Conservation (phyloP, 2,888 invertebrate genomes). For the Phalangium opilio region DNA sequence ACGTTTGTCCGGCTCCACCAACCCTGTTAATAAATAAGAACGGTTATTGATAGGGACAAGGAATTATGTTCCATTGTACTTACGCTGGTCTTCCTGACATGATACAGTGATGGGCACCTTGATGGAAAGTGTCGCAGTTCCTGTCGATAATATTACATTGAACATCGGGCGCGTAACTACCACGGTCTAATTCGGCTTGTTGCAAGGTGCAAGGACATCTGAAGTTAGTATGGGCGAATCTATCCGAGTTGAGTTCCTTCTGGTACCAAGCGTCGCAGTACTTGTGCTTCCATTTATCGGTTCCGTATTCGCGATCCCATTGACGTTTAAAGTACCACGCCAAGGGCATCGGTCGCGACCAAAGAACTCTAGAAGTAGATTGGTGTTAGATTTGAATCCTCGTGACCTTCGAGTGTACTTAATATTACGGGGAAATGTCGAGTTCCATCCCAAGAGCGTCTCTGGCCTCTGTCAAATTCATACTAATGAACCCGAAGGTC, state of each 20-base stretch:
- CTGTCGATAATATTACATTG: constrained; percentile 55
- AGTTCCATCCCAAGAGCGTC: neutral
- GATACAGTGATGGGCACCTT: constrained; percentile 82
- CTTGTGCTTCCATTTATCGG: constrained; percentile 52
- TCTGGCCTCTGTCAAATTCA: constrained; percentile 61
- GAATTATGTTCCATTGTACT: constrained; percentile 26
- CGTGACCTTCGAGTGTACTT: constrained; percentile 3
- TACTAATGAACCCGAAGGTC: constrained; percentile 71
- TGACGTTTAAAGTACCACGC: constrained; percentile 84
- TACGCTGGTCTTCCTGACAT: constrained; percentile 78
- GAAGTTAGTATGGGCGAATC: constrained; percentile 39
- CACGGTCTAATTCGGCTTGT: constrained; percentile 81
- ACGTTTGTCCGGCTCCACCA: constrained; percentile 88
- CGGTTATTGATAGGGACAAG: too few species aligned
- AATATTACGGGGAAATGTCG: constrained; percentile 14
- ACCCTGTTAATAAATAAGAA: constrained; percentile 38
- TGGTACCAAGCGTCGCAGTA: constrained; percentile 83
- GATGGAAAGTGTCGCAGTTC: constrained; percentile 71
- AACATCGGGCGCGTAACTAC: constrained; percentile 75
- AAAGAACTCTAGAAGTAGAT: constrained; percentile 43
- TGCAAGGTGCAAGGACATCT: constrained; percentile 76
- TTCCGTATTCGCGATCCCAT: constrained; percentile 68
- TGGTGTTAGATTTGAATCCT: neutral
- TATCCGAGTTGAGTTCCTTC: constrained; percentile 62
- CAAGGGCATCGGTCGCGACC: constrained; percentile 81